Evolutionary conservation across 1,140 invertebrate species (phyloP), one percentile per base, ranked within the genome.

Genomic region (Dinothrombium tinctorium): DNA sequence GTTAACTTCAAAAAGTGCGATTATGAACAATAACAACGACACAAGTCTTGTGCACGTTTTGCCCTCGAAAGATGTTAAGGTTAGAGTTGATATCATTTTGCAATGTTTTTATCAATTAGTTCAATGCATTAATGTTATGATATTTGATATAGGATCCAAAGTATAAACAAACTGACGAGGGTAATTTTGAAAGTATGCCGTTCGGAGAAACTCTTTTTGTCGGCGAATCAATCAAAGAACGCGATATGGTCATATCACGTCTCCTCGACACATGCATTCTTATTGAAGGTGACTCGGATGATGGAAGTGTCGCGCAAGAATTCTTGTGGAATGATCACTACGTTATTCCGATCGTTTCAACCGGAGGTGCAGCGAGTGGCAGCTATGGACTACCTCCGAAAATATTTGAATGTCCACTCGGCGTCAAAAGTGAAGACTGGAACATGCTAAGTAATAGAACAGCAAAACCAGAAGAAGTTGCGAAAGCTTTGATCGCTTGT

Each of bases 321-420:
- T 59, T 60, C 46, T 51, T 53, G 3, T 60, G 59, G 59, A 58
- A 55, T 46, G 59, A 59, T 40, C 54, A 56, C 36, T 51, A 56
- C 37, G 56, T 60, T 14, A 51, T 60, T 26, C 59, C 59, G 11
- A 45, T 60, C 12, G 47, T 44, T 21, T 53, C 48, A 15, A 54
- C 54, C 25, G 54, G 52, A 19, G 58, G 54, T 28, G 56, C 56
- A 33, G 53, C 57, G n/a, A 51, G 49, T 22, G 57, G 58, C 17
- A 41, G 53, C n/a, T 54, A 50, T 44, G 50, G 41, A 21, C 48
- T 56, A 9, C 53, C 54, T n/a, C 47, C 50, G 2, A 56, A 57
- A 42, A 54, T 59, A 48, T 59, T 57, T 48, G 49, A 54, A 50
- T 33, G 50, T 19, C 56, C 56, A 11, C 53, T 50, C n/a, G 51